Evolutionary conservation across 2,113 vertebrate species (phyloP), one percentile per base, ranked within the genome.

Genomic region (Eudyptes chrysolophus): DNA sequence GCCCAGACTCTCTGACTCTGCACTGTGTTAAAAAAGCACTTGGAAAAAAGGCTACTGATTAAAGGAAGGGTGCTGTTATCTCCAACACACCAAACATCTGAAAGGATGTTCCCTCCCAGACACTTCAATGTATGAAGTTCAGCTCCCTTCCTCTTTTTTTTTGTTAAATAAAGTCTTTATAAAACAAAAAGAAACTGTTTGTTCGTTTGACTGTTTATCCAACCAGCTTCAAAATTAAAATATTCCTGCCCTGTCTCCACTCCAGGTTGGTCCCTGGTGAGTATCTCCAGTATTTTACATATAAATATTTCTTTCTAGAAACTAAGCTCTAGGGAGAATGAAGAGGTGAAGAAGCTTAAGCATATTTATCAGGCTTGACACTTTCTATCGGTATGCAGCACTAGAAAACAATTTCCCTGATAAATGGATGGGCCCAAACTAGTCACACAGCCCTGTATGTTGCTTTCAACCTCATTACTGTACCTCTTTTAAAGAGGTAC

Each of bases 31-130:
- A 92, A 94, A 95, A 83, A 93, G 69, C 65, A 69, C 89, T 88
- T 55, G 79, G 65, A 65, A 86, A 94, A 91, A 96, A 70, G 68
- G 71, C 62, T 71, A 51, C 87, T 94, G 87, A 96, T 97, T 95
- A 97, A 97, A 97, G 97, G 89, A 96, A 97, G 89, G 77, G 57
- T 84, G 77, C 94, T 22, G 94, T 97, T 97, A 94, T 97, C 95
- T 96, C 68, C 62, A 94, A 17, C 34, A 70, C 58, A 79, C 71
- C 89, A 90, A 93, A 70, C 27, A 27, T 77, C 36, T 90, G 64
- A 96, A 84, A 97, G 96, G 96, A 97, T 97, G 93, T 95, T 83
- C 91, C 96, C 95, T 94, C 94, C 94, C 96, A 94, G 81, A 90
- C 77, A 89, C 90, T 95, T 95, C 84, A 66, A 2, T 44, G 49